Evolutionary conservation across 2,797 vertebrate genomes (phyloP), one percentile per base, ranked within the genome.

Genomic region (Zenarchopterus dispar): DNA sequence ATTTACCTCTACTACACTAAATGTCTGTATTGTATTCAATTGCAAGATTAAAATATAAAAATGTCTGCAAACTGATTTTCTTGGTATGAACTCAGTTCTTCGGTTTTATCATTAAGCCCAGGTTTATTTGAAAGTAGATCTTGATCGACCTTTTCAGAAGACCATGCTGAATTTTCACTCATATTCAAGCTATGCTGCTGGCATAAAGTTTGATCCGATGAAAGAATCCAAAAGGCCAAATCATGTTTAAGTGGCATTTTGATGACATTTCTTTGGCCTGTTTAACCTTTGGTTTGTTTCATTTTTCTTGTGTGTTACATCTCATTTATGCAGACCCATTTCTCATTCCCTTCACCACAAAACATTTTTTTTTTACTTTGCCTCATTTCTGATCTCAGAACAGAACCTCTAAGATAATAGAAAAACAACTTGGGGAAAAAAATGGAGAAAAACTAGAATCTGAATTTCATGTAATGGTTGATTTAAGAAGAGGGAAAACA

Each of bases 241-340:
- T 86, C 85, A 71, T 85, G 74, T 89, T 88, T 88, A 91, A 92
- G 84, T 89, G 90, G 85, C 89, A 91, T 91, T 92, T 92, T 88
- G 86, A 91, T 92, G 91, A 87, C 89, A 92, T 92, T 92, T 91
- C 89, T 89, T 85, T 87, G 84, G 89, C 86, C 89, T 90, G 81
- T 88, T 90, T 91, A 90, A 90, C 88, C 86, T 92, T 91, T 91
- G 73, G 72, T 68, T 71, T 74, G 73, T 79, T 82, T 88, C 69
- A 79, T 84, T 86, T 87, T 86, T 81, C 78, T 85, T 77, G 67
- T 77, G 83, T 77, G 81, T 84, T 80, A 82, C 75, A 79, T 84
- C 81, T 80, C 62, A 80, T 85, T 78, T 74, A 82, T 80, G 70
- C 74, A 79, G 71, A 70, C 56, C 62, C 62, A 63, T 83, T 79